Percentiles rank a stretch among this genome's conserved stretches.
These are phyloP conservation scores for Fistularia tabacaria DNA, from an alignment of 2,797 vertebrate species.

Conservation along the genomic window DNA sequence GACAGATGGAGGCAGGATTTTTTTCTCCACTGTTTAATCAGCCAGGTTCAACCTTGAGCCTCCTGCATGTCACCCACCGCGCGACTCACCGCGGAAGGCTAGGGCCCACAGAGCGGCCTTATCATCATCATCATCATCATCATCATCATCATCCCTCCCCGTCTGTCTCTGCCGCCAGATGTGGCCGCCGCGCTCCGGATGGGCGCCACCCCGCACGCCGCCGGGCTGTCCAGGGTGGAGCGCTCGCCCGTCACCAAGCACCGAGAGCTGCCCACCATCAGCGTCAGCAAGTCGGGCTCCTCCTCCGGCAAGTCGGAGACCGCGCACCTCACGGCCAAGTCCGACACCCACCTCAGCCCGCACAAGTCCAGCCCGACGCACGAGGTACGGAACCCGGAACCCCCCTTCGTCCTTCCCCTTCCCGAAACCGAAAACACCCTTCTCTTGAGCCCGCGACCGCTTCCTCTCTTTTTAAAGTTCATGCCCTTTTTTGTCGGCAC, in stretches of 20 bases:
- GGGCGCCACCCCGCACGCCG: slow-evolving; percentile 66
- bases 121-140: slow-evolving; percentile 16
- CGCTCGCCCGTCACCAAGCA: slow-evolving; percentile 71
- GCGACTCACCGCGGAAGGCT: slow-evolving; percentile 35
- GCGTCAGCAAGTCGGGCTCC: slow-evolving; percentile 77
- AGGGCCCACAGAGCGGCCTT: slow-evolving; percentile 29
- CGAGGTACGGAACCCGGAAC: slow-evolving; percentile 74
- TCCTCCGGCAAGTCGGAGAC: slow-evolving; percentile 87
- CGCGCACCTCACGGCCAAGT: slow-evolving; percentile 75
- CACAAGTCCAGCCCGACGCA: slow-evolving; percentile 90
- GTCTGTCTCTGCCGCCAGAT: slow-evolving; percentile 56
- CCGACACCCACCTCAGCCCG: slow-evolving; percentile 82
- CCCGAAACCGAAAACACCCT: too few relatives aligned
- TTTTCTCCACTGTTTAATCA: slow-evolving; percentile 62
- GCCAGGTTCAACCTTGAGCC: slow-evolving; percentile 62
- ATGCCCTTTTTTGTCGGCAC: too few relatives aligned
- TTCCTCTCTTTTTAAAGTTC: too few relatives aligned
- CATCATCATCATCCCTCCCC: slow-evolving; percentile 19
- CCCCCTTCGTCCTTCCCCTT: too few relatives aligned
- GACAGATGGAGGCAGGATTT: slow-evolving; percentile 70
- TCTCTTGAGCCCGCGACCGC: too few relatives aligned
- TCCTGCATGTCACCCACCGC: slow-evolving; percentile 54
- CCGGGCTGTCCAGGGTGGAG: slow-evolving; percentile 63
- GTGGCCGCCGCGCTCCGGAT: slow-evolving; percentile 63
- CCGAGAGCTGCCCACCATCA: slow-evolving; percentile 70